Conservation (phyloP, 2,113 vertebrate species). For the Myotis lucifugus region DNA sequence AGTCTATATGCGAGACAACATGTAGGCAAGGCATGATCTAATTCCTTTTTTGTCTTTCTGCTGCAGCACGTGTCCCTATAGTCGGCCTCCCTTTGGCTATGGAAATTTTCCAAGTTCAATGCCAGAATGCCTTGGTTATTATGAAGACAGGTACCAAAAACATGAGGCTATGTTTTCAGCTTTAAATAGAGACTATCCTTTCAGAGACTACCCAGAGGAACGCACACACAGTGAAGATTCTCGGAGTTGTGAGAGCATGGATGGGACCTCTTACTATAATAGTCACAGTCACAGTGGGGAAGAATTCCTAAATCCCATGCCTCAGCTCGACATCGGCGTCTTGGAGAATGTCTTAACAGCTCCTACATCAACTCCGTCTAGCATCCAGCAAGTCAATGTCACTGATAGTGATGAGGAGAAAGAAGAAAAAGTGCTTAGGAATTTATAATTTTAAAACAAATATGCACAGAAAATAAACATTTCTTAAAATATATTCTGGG, state of each 20-base stretch:
- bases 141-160: constrained; percentile 82
- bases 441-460: constrained; percentile 83
- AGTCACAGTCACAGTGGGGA: constrained; percentile 74
- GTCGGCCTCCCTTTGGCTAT: constrained; percentile 80
- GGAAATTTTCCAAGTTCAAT: constrained; percentile 80
- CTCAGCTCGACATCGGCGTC: constrained; percentile 75
- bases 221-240: constrained; percentile 58
- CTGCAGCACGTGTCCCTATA: constrained; percentile 85
- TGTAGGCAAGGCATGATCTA: constrained; percentile 33
- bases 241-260: constrained; percentile 64
- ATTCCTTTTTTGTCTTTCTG: constrained; percentile 70
- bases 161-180: constrained; percentile 80
- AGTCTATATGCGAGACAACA: constrained; percentile 36
- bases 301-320: constrained; percentile 71
- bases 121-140: constrained; percentile 81
- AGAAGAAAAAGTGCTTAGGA: constrained; percentile 84
- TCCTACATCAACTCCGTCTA: constrained; percentile 76
- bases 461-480: constrained; percentile 80
- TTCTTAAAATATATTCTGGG: constrained; percentile 79
- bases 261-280: constrained; percentile 65
- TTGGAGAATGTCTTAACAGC: constrained; percentile 83
- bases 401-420: constrained; percentile 85
- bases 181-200: constrained; percentile 79
- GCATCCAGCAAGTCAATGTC: constrained; percentile 82
- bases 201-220: constrained; percentile 76